Conservation (phyloP, 2,797 vertebrate genomes). For the Allochrocebus solatus region DNA sequence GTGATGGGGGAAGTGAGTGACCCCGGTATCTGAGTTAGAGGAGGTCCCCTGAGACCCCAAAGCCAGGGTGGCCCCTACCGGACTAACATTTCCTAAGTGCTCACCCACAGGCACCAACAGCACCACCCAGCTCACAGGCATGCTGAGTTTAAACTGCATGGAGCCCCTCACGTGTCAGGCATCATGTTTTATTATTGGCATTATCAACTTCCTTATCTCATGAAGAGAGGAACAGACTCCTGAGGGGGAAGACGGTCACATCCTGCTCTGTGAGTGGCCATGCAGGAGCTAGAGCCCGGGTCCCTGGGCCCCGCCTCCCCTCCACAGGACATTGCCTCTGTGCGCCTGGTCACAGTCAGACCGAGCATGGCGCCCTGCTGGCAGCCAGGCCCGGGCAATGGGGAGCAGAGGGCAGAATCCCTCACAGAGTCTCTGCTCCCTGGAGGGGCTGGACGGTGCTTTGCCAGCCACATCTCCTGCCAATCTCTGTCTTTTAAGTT, state of each 20-base stretch:
- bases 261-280: not conserved
- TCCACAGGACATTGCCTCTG: not conserved
- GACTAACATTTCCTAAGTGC: not conserved
- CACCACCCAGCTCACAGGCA: fast-evolving
- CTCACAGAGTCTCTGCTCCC: no score
- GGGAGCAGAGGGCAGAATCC: not conserved
- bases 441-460: not conserved
- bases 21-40: not conserved
- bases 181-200: not conserved
- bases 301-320: not conserved
- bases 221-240: not conserved
- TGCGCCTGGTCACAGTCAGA: not conserved
- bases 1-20: not conserved
- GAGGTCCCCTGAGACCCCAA: not conserved
- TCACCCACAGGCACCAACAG: not conserved
- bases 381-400: not conserved
- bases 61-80: not conserved
- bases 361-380: not conserved
- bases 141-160: not conserved
- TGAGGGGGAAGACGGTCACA: no score
- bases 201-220: not conserved
- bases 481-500: not conserved
- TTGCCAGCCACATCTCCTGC: not conserved
- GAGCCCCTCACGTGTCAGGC: not conserved
- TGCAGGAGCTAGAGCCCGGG: not conserved